phyloP scores from a whole-genome alignment of 2,797 vertebrate genomes.

The Argya squamiceps region DNA sequence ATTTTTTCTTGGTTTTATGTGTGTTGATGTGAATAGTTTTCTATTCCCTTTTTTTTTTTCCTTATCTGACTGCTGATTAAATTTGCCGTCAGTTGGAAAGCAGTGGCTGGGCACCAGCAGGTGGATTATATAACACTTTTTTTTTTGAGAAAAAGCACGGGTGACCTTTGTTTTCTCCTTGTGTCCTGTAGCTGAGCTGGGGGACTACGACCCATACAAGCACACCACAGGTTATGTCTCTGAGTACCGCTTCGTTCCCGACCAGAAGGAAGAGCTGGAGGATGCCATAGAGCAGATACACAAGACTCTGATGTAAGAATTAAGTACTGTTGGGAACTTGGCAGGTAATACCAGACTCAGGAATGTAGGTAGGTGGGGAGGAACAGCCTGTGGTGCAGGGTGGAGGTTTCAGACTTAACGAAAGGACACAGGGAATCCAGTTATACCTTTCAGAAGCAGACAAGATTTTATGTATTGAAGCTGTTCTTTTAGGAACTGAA shows the following conservation, averaged over 20 bases:
- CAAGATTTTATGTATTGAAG: background rate
- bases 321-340: background rate
- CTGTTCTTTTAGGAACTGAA: background rate
- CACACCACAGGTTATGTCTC: constrained; percentile 85
- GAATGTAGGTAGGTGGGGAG: background rate
- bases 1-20: background rate
- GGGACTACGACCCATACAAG: constrained; percentile 87
- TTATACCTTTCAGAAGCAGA: background rate
- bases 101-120: background rate
- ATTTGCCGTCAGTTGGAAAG: background rate
- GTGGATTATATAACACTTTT: background rate
- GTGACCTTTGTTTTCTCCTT: background rate
- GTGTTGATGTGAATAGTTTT: background rate
- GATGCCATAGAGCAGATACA: constrained; percentile 85
- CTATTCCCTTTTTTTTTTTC: background rate
- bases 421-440: background rate
- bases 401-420: background rate
- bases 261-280: constrained; percentile 89
- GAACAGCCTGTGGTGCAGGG: background rate
- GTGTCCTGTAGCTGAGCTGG: constrained; percentile 81
- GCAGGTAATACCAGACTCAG: background rate
- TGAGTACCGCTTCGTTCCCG: constrained; percentile 87
- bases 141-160: background rate
- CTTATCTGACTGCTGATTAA: background rate
- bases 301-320: constrained; percentile 86